A percentile compares a stretch with the other conserved stretches of the same genome.
These are phyloP conservation scores for Pogonognathellus flavescens DNA, from an alignment of 1,140 invertebrate species.

Conservation along the genomic window DNA sequence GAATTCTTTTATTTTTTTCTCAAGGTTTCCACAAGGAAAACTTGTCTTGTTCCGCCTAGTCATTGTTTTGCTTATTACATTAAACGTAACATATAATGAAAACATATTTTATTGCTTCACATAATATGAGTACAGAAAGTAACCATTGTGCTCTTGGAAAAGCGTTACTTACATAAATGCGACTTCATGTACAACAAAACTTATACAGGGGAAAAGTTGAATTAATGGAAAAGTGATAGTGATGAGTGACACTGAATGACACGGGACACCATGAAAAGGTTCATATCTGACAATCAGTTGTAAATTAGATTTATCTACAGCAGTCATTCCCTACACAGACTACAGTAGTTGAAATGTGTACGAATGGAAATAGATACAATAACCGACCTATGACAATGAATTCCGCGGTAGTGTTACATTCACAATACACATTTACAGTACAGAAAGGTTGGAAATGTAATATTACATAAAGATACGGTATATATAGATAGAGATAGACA, in stretches of 20 bases:
- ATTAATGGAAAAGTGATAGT: background rate
- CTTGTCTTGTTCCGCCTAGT: too few relatives aligned
- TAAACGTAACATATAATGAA: too few relatives aligned
- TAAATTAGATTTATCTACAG: constrained; percentile 40
- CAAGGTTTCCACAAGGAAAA: too few relatives aligned
- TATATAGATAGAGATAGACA: background rate
- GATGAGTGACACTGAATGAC: constrained; percentile 33
- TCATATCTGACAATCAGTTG: constrained; percentile 27
- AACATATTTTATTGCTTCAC: too few relatives aligned
- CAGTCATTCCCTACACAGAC: background rate
- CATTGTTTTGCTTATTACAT: too few relatives aligned
- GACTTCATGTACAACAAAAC: too few relatives aligned
- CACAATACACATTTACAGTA: constrained; percentile 1
- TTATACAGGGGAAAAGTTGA: background rate
- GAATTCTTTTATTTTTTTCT: too few relatives aligned
- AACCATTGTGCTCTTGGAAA: too few relatives aligned
- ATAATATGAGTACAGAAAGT: too few relatives aligned
- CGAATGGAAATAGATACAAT: background rate
- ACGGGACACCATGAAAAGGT: constrained; percentile 11
- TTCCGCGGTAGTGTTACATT: background rate
- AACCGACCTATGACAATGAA: constrained; percentile 41
- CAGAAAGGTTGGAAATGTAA: background rate
- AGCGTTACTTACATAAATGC: too few relatives aligned
- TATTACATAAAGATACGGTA: background rate
- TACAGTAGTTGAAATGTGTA: background rate